Base-by-base conservation (phyloP, 64 coral and sea anemone genomes). In the Anthopleura sola region DNA sequence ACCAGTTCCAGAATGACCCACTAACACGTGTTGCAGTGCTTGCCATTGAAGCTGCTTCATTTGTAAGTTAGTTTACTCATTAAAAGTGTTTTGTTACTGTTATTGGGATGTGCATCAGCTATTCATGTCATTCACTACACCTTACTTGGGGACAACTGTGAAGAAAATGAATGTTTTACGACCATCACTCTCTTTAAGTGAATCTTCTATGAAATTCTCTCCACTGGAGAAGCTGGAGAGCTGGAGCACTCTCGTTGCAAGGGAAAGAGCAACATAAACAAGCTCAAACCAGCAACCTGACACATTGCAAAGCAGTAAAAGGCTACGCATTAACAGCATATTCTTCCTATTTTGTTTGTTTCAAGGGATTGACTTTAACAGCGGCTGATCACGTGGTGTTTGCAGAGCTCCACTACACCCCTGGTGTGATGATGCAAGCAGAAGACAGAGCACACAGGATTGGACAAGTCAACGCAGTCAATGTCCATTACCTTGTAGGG, bases 311-410 rank as follows among this genome's bases (percentile, higher is more conserved):
- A n/a, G n/a, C n/a, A n/a, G n/a, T n/a, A n/a, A n/a, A n/a, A n/a
- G n/a, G n/a, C n/a, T n/a, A n/a, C n/a, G n/a, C n/a, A n/a, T n/a
- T n/a, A n/a, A n/a, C n/a, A n/a, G n/a, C n/a, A n/a, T n/a, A n/a
- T n/a, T n/a, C n/a, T n/a, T n/a, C n/a, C n/a, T n/a, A n/a, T 24
- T 0, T 62, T 3, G 49, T 81, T 23, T 33, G 31, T 83, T 56
- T 49, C 19, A 36, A 99, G 96, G 96, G 96, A 36, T 84, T 99
- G 4, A 99, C 96, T 17, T 78, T 99, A 32, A 99, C 96, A 51
- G 96, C 96, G 36, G 96, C 96, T 53, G 92, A 99, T 64, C 96
- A 99, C 75, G 89, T 99, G 60, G 90, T 99, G 36, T 99, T 99
- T 78, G 87, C 86, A 5, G 96, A 99, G 81, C 75, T 99, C 14